A percentile compares a stretch with the other conserved stretches of the same genome.
These are phyloP conservation scores for Mycteria americana DNA, from an alignment of 2,797 vertebrate genomes.

Conservation along the genomic window DNA sequence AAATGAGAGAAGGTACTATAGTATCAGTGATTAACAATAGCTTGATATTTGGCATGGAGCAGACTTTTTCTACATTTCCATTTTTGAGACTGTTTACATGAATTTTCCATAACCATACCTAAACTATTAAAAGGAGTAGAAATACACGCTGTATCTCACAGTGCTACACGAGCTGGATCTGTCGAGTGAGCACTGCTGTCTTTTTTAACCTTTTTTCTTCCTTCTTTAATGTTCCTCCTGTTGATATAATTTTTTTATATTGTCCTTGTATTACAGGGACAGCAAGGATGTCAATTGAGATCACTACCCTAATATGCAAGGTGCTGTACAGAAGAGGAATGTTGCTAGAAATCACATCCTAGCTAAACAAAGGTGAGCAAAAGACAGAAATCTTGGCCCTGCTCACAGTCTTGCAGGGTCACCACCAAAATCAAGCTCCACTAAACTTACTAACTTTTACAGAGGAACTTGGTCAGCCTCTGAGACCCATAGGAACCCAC, in stretches of 20 bases:
- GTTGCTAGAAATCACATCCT: neutral
- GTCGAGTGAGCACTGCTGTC: fast-evolving
- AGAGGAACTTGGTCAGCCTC: neutral
- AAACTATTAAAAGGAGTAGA: neutral
- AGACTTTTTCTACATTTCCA: neutral
- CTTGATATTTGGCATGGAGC: neutral
- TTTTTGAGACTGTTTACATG: neutral
- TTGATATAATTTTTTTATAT: neutral
- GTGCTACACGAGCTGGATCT: neutral
- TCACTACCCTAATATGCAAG: neutral
- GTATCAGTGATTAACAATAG: neutral
- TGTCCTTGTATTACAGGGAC: neutral
- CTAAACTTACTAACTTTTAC: neutral
- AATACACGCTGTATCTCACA: neutral
- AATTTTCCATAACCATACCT: neutral
- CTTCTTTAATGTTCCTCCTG: neutral
- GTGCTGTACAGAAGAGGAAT: neutral
- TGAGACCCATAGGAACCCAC: neutral
- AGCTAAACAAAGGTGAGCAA: neutral
- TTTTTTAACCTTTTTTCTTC: neutral
- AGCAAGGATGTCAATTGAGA: fast-evolving
- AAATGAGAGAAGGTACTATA: neutral
- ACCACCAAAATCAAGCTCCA: neutral
- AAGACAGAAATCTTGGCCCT: neutral
- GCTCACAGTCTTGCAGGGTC: neutral